Evolutionary conservation across 1,140 invertebrate species (phyloP).

Genomic region (Sesamia nonagrioides): DNA sequence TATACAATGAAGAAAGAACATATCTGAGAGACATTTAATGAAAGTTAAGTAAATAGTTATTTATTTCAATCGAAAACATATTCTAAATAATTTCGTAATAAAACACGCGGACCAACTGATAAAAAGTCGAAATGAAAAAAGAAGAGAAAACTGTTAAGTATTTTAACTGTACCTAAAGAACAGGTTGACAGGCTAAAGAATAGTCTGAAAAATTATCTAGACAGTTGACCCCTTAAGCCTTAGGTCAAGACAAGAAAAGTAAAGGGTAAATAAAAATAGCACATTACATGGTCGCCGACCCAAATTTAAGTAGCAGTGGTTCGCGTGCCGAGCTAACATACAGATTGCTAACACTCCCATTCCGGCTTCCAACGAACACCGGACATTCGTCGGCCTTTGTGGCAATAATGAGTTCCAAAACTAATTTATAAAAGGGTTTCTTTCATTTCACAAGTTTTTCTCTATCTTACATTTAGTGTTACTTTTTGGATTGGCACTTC

Average conservation of each 20-base stretch:
- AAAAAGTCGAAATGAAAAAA: too few species aligned
- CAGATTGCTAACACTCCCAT: slow-evolving; percentile 40
- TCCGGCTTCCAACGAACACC: slow-evolving; percentile 35
- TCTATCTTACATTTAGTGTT: slow-evolving; percentile 4
- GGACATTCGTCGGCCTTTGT: slow-evolving; percentile 22
- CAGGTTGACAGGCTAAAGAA: not conserved
- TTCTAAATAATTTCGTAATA: too few species aligned
- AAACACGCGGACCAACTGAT: not conserved
- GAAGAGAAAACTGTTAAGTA: too few species aligned
- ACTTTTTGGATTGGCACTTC: slow-evolving; percentile 28
- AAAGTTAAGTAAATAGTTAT: not conserved
- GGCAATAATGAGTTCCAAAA: slow-evolving; percentile 37
- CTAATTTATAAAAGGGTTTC: slow-evolving; percentile 21
- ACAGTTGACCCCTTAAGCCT: not conserved
- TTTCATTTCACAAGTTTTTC: not conserved
- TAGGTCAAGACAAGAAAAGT: slow-evolving; percentile 24
- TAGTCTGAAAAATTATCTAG: not conserved
- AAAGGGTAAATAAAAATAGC: slow-evolving; percentile 33
- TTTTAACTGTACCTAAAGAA: not conserved
- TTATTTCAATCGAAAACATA: too few species aligned
- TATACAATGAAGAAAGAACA: too few species aligned
- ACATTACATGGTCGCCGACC: slow-evolving; percentile 37
- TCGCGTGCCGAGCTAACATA: slow-evolving; percentile 33
- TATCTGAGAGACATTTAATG: too few species aligned
- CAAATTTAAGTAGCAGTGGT: slow-evolving; percentile 24